phyloP scores from a whole-genome alignment of 37 sponge, comb jelly and placozoan genomes.

The Corticium candelabrum region DNA sequence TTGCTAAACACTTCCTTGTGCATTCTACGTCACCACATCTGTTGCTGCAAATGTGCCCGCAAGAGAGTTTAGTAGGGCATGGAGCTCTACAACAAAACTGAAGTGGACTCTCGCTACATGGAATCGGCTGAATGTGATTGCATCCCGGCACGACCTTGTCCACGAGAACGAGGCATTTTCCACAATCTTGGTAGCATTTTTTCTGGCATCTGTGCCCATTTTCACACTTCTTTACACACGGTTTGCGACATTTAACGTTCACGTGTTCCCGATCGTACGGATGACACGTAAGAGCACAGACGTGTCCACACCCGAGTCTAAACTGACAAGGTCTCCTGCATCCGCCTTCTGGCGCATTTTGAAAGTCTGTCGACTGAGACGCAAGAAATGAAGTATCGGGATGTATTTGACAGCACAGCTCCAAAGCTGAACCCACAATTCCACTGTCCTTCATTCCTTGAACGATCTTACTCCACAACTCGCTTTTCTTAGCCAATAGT shows the following conservation, averaged over 20 bases:
- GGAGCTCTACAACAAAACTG: background rate
- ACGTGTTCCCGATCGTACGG: slow-evolving; percentile 47
- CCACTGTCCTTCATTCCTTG: slow-evolving; percentile 8
- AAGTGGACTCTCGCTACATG: background rate
- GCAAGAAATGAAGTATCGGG: slow-evolving; percentile 23
- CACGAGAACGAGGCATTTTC: slow-evolving; percentile 39
- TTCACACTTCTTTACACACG: slow-evolving; percentile 40
- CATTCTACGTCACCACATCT: slow-evolving; percentile 19
- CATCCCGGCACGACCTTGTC: slow-evolving; percentile 17
- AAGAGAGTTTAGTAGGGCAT: slow-evolving; percentile 3
- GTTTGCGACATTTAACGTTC: slow-evolving; percentile 6
- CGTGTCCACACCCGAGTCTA: slow-evolving; percentile 64
- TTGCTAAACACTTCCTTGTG: slow-evolving; percentile 12
- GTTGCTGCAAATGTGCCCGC: slow-evolving; percentile 12
- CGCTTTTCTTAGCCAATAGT: slow-evolving; percentile 13
- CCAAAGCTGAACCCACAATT: slow-evolving; percentile 18
- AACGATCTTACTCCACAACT: slow-evolving; percentile 20
- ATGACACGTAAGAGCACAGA: slow-evolving; percentile 59
- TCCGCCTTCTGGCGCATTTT: slow-evolving; percentile 70
- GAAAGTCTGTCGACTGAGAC: slow-evolving; percentile 30
- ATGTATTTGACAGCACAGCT: slow-evolving; percentile 58
- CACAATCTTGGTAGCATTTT: slow-evolving; percentile 41
- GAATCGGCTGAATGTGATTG: slow-evolving; percentile 1
- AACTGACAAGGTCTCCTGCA: slow-evolving; percentile 38
- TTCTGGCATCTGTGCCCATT: slow-evolving; percentile 63